These are phyloP conservation scores for Catharus bicknelli DNA, from an alignment of 2,113 vertebrate genomes.

Conservation along the genomic window DNA sequence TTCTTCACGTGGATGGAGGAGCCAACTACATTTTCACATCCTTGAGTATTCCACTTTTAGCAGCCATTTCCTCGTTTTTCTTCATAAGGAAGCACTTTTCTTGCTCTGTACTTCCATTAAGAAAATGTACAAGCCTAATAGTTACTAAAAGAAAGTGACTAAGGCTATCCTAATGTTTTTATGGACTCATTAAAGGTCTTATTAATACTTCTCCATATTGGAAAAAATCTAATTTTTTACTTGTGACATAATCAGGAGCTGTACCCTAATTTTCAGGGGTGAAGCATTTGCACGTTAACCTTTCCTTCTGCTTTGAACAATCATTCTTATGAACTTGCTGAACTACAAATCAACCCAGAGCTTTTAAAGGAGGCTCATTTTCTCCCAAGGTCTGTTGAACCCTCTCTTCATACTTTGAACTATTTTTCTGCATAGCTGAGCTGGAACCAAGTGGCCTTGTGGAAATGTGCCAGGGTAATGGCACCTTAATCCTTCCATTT, in stretches of 20 bases:
- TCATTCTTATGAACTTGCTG: slow-evolving; percentile 1
- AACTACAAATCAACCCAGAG: slow-evolving; percentile 27
- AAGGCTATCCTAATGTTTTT: slow-evolving; percentile 57
- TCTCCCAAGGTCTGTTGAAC: neutral
- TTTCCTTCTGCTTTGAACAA: slow-evolving; percentile 13
- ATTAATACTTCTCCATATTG: slow-evolving; percentile 43
- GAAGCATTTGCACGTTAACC: slow-evolving; percentile 26
- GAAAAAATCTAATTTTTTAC: slow-evolving; percentile 61
- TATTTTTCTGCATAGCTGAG: neutral
- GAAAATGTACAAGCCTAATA: slow-evolving; percentile 59
- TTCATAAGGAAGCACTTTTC: slow-evolving; percentile 48
- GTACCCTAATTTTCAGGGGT: slow-evolving; percentile 19
- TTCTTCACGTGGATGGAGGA: neutral
- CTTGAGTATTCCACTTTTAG: slow-evolving; percentile 16
- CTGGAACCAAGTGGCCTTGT: neutral
- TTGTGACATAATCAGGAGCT: slow-evolving; percentile 10
- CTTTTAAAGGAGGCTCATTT: neutral
- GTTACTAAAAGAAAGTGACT: slow-evolving; percentile 52
- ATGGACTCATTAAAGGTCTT: slow-evolving; percentile 53
- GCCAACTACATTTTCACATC: neutral
- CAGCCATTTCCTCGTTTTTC: slow-evolving; percentile 50
- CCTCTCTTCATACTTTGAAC: neutral
- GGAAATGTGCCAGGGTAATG: neutral
- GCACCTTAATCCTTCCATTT: neutral
- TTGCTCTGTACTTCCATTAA: slow-evolving; percentile 50